phyloP scores from a whole-genome alignment of 2,888 invertebrate species.

The Agonopterix arenella region DNA sequence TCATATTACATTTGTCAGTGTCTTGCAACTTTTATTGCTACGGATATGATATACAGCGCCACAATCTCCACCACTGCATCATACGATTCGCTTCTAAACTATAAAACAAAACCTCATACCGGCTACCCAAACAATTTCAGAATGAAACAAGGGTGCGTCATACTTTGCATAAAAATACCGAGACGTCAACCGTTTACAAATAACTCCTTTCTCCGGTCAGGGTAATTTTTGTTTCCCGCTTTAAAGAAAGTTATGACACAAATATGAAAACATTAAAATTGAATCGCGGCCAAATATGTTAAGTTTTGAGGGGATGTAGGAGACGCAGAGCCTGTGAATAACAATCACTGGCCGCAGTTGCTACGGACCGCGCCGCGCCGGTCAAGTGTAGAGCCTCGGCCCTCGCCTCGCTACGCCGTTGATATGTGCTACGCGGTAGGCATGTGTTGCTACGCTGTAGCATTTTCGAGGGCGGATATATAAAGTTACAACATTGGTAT shows the following conservation, averaged over 20 bases:
- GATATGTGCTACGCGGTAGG: slow-evolving; percentile 11
- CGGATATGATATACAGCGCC: slow-evolving; percentile 50
- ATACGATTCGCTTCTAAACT: slow-evolving; percentile 37
- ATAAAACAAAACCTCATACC: slow-evolving; percentile 53
- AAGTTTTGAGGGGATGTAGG: slow-evolving; percentile 52
- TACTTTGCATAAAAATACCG: slow-evolving; percentile 67
- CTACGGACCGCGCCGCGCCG: slow-evolving; percentile 12
- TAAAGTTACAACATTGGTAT: no score
- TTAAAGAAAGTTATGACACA: slow-evolving; percentile 65
- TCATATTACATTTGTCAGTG: slow-evolving; percentile 67
- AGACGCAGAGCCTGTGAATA: slow-evolving; percentile 49
- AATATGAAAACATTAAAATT: slow-evolving; percentile 71
- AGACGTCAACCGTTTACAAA: slow-evolving; percentile 70
- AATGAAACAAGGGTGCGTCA: slow-evolving; percentile 52
- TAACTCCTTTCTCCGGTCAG: slow-evolving; percentile 55
- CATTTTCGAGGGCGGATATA: no score
- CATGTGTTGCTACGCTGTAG: slow-evolving; percentile 18
- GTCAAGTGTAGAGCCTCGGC: slow-evolving; percentile 18
- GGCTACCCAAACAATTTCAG: slow-evolving; percentile 62
- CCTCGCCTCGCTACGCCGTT: slow-evolving; percentile 33
- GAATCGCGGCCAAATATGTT: slow-evolving; percentile 69
- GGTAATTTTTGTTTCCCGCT: slow-evolving; percentile 65
- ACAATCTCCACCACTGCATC: slow-evolving; percentile 43
- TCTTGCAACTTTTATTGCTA: slow-evolving; percentile 69
- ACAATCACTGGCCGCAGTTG: slow-evolving; percentile 38